Evolutionary conservation across 2,888 invertebrate genomes (phyloP).

Genomic region (Drosophila bunnanda): DNA sequence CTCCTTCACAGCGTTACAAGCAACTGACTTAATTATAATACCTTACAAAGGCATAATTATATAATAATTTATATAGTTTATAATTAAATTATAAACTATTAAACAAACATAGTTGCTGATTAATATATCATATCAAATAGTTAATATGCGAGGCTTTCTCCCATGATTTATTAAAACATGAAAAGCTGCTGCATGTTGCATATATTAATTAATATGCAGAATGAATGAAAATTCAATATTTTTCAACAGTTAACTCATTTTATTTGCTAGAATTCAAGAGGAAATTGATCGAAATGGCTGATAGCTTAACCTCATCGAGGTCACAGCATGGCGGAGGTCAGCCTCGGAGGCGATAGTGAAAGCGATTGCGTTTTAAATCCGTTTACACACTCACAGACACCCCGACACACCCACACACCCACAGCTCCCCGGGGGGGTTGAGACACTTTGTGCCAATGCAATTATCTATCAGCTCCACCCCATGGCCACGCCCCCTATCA

Average conservation of each 20-base stretch:
- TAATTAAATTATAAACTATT: too few relatives aligned
- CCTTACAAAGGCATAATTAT: too few relatives aligned
- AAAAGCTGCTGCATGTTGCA: background rate
- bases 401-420: constrained; percentile 16
- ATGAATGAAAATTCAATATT: background rate
- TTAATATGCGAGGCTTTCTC: background rate
- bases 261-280: background rate
- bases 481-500: background rate
- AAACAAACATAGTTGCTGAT: too few relatives aligned
- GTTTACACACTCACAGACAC: background rate
- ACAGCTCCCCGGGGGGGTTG: background rate
- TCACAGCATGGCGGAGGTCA: background rate
- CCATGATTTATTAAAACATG: rapidly evolving
- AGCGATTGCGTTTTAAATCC: constrained; percentile 17
- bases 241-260: background rate
- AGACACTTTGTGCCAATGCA: constrained; percentile 61
- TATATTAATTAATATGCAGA: background rate
- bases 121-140: background rate
- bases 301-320: background rate
- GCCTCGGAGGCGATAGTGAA: background rate
- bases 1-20: too few relatives aligned
- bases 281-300: background rate
- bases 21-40: too few relatives aligned
- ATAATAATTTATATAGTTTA: too few relatives aligned
- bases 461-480: constrained; percentile 63